Percentiles rank a stretch among this genome's conserved stretches.
Conservation (phyloP, 1,140 invertebrate genomes). For the Anagrus nilaparvatae region DNA sequence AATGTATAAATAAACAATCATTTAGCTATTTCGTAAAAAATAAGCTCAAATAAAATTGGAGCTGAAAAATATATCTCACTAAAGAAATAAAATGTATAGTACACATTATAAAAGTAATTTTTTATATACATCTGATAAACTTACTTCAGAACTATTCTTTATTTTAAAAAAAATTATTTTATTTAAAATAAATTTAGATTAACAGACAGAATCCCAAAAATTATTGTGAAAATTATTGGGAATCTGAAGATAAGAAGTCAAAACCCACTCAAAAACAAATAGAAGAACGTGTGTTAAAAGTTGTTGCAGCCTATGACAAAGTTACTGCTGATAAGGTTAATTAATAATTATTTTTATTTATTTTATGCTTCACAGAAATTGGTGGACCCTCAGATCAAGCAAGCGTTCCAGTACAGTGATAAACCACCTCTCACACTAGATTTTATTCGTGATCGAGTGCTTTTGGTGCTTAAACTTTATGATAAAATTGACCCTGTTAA, state of each 20-base stretch:
- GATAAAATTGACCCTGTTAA: constrained; percentile 91
- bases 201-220: too few species aligned
- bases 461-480: constrained; percentile 89
- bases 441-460: constrained; percentile 74
- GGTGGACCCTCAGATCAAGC: constrained; percentile 41
- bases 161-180: too few species aligned
- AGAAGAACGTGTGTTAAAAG: constrained; percentile 63
- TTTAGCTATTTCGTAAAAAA: too few species aligned
- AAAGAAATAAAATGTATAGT: too few species aligned
- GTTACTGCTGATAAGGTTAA: constrained; percentile 62
- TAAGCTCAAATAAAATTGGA: too few species aligned
- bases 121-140: too few species aligned
- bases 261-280: constrained; percentile 47
- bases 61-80: too few species aligned
- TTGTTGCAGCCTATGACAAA: constrained; percentile 71
- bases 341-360: constrained; percentile 27
- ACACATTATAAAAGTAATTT: too few species aligned
- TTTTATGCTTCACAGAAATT: constrained; percentile 55
- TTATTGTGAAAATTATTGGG: too few species aligned
- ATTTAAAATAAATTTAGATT: too few species aligned
- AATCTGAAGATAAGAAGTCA: too few species aligned
- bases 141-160: too few species aligned
- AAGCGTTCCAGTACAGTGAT: constrained; percentile 58
- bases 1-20: background rate
- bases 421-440: constrained; percentile 67